These are phyloP conservation scores for Morone saxatilis DNA, from an alignment of 2,113 vertebrate species.

Conservation along the genomic window DNA sequence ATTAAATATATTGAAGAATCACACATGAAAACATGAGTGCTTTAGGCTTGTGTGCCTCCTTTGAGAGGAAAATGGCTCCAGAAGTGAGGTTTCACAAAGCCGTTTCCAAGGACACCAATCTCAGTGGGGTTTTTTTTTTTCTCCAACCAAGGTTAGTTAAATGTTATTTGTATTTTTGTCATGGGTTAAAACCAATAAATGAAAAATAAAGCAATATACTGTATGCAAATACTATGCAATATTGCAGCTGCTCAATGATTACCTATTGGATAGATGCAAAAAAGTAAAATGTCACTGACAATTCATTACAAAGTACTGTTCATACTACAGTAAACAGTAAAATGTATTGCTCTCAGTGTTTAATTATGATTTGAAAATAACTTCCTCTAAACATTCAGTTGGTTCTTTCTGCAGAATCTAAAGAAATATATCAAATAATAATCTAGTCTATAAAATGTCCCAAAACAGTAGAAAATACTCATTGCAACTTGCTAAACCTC, in stretches of 20 bases:
- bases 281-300: neutral
- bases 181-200: no score
- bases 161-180: neutral
- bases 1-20: conserved; percentile 57
- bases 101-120: conserved; percentile 62
- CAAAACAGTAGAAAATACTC: neutral
- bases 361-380: neutral
- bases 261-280: neutral
- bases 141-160: neutral
- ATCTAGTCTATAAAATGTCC: neutral
- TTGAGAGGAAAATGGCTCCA: conserved; percentile 41
- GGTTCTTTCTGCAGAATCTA: neutral
- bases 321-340: neutral
- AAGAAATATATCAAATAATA: neutral
- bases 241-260: neutral
- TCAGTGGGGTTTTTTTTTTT: neutral
- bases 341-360: neutral
- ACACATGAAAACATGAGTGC: conserved; percentile 41
- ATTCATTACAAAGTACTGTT: neutral
- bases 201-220: neutral
- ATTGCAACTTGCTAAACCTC: neutral
- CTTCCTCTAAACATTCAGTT: neutral
- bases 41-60: conserved; percentile 23
- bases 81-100: conserved; percentile 33
- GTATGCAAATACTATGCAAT: neutral